These are phyloP conservation scores for Panopea generosa DNA, from an alignment of 2,888 invertebrate species.

Conservation along the genomic window DNA sequence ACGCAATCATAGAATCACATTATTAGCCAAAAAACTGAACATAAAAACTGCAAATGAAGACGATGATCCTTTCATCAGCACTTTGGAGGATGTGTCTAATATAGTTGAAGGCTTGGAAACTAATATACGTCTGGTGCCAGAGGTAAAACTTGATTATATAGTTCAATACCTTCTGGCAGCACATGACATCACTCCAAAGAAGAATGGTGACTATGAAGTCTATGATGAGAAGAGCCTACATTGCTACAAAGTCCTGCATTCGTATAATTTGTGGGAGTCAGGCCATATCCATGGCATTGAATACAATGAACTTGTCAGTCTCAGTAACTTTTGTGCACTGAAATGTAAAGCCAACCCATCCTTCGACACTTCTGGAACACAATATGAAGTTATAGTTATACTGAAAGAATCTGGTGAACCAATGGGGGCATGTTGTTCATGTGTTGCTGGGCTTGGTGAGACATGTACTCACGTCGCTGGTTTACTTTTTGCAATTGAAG, in stretches of 20 bases:
- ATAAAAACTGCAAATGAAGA: constrained; percentile 9
- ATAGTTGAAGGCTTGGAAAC: constrained; percentile 19
- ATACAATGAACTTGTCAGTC: not conserved
- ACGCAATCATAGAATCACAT: constrained; percentile 12
- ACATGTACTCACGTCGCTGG: constrained; percentile 32
- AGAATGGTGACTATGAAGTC: not conserved
- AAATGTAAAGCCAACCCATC: constrained; percentile 23
- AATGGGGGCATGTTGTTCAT: constrained; percentile 26
- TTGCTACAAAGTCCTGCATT: constrained; percentile 19
- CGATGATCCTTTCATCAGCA: no score
- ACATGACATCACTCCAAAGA: constrained; percentile 18
- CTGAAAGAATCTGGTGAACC: constrained; percentile 15
- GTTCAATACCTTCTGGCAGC: constrained; percentile 17
- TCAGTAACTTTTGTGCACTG: constrained; percentile 4
- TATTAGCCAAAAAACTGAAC: constrained; percentile 3
- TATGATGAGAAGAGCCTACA: constrained; percentile 13
- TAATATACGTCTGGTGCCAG: constrained; percentile 1
- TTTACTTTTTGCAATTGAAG: constrained; percentile 22
- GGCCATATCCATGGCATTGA: constrained; percentile 11
- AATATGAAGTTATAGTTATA: constrained; percentile 19
- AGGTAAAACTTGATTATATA: constrained; percentile 7
- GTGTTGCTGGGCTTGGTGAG: constrained; percentile 28
- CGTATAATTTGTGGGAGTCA: constrained; percentile 28
- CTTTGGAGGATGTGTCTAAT: no score
- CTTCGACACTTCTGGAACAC: constrained; percentile 21